Evolutionary conservation across 2,113 vertebrate species (phyloP), one percentile per base, ranked within the genome.

Genomic region (Centropristis striata): DNA sequence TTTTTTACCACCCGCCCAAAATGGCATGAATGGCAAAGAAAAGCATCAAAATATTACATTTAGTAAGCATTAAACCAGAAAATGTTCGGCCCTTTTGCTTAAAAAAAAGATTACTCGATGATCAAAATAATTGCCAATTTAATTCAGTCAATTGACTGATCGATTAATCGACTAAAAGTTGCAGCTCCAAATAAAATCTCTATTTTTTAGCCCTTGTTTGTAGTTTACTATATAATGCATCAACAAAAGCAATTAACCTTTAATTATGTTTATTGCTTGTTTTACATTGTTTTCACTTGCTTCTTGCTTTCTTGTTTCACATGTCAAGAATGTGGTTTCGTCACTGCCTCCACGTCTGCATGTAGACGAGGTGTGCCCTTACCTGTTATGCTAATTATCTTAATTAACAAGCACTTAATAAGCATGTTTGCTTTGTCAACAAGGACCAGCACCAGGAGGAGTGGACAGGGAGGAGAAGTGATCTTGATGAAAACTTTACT

Each of bases 351-450:
- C 9, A 14, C 13, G 1, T 83, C 90, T 75, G 39, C 61, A 70
- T 73, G 2, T 81, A 78, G 86, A 84, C 55, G 9, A 83, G 41
- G 20, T 20, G 15, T 77, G 41, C 18, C 27, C 37, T 42, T 66
- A 88, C 54, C 78, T 81, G 72, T 88, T 85, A 68, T 79, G 74
- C 77, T 81, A 77, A 87, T 78, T 32, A 50, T 46, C 25, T 73
- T 39, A 63, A 70, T 64, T 71, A 72, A 78, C 72, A 74, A 60
- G 50, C 41, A 21, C 44, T 28, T 55, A 41, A 68, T 51, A 28
- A 50, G 58, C 55, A 58, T 78, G 68, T 77, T 87, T 88, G 72
- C 79, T 90, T 81, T 83, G 78, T 88, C 76, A 93, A 92, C 72
- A 85, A 69, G 63, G 46, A 64, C 8, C 42, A 64, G 66, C 20